Evolutionary conservation across 2,113 vertebrate species (phyloP).

Genomic region (Galemys pyrenaicus): DNA sequence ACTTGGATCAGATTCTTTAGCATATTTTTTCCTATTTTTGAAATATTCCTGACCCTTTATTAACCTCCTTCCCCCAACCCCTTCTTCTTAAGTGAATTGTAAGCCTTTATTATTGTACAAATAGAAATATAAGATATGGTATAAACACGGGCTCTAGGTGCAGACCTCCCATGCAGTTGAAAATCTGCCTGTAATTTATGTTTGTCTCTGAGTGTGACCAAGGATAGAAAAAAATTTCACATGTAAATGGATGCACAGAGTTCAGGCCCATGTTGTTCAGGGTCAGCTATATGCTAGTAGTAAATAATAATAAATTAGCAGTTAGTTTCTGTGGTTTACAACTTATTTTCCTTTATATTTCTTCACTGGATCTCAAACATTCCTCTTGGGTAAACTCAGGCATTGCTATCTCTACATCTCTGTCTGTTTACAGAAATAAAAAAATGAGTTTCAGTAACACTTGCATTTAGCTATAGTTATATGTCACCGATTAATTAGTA

Average conservation of each 20-base stretch:
- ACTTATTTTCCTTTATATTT: conserved; percentile 22
- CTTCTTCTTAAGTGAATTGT: background rate
- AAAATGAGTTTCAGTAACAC: conserved; percentile 13
- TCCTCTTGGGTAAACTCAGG: background rate
- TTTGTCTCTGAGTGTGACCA: background rate
- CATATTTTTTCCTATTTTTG: background rate
- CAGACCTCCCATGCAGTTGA: too few species aligned
- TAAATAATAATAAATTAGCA: background rate
- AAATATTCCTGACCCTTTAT: background rate
- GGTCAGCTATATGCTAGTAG: background rate
- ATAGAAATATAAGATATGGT: background rate
- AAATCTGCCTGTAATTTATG: too few species aligned
- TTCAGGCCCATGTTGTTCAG: background rate
- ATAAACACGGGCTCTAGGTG: background rate
- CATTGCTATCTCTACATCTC: background rate
- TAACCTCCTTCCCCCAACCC: background rate
- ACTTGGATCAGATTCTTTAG: background rate
- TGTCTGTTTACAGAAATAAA: background rate
- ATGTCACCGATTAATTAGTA: background rate
- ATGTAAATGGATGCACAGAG: background rate
- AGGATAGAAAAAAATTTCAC: too few species aligned
- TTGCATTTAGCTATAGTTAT: background rate
- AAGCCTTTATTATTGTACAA: background rate
- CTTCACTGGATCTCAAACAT: background rate
- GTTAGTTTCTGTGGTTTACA: background rate